Evolutionary conservation across 2,888 invertebrate species (phyloP).

Genomic region (Luperina nickerlii): DNA sequence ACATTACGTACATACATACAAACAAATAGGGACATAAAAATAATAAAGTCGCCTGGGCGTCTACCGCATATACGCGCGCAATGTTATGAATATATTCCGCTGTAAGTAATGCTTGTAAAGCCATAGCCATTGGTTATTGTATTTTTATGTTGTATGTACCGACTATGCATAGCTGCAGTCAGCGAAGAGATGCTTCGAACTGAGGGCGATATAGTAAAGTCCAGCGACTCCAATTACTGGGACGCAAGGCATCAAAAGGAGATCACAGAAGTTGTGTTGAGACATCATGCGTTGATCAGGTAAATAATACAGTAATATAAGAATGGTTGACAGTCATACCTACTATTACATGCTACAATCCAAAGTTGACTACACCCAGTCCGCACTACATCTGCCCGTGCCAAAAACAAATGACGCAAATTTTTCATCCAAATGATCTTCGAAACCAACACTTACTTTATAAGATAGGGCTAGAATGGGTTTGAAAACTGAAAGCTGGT

Average conservation of each 20-base stretch:
- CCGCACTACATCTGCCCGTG: too few relatives aligned
- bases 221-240: slow-evolving; percentile 28
- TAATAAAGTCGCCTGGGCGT: neutral
- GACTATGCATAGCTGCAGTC: slow-evolving; percentile 40
- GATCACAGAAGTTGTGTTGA: slow-evolving; percentile 61
- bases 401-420: neutral
- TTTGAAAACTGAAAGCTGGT: too few relatives aligned
- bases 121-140: neutral
- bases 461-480: neutral
- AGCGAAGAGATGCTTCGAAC: slow-evolving; percentile 38
- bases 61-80: too few relatives aligned
- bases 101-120: neutral
- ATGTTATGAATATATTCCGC: neutral
- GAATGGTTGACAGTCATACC: neutral
- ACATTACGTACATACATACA: neutral
- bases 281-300: slow-evolving; percentile 71
- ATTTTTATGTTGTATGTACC: neutral
- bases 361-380: neutral
- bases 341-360: neutral
- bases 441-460: neutral
- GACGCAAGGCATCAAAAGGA: slow-evolving; percentile 58
- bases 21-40: neutral
- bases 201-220: slow-evolving; percentile 24
- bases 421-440: neutral
- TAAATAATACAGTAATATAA: slow-evolving; percentile 25